Evolutionary conservation across 2,888 invertebrate species (phyloP), one percentile per base, ranked within the genome.

Genomic region (Aleiodes alternator): DNA sequence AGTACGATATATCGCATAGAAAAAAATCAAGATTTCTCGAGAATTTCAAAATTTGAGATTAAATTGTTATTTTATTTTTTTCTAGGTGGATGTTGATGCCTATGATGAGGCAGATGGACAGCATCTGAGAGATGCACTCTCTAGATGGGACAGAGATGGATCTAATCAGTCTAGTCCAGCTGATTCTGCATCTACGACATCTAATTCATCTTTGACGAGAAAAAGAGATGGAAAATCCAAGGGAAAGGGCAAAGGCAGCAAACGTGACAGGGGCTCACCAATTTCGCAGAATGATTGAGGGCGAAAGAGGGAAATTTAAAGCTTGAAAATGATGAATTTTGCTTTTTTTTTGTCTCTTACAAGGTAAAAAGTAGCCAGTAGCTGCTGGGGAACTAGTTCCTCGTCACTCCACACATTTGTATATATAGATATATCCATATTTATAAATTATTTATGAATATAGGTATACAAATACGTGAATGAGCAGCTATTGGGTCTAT

Each of bases 161-260:
- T 89, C 89, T 1, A 88, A 86, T 72, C 89, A 89, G 50, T 89
- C 89, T 0, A 89, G 89, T 72, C 89, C 89, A 0, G 89, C 89
- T 0, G 89, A 88, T 56, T 89, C 89, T 0, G 84, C 88, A 0
- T 89, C 89, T 0, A 89, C 88, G 2, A 88, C 88, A 0, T 89
- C 89, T 0, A 89, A 87, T 1, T 88, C 88, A 3, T 89, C 89
- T 0, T 79, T 85, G 38, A 86, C 85, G 43, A 80, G 87, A n/a
- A 89, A 89, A 70, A 82, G 88, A 14, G 89, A 89, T 38, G 82
- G 84, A 1, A 89, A 89, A 71, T 82, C 87, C 0, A 89, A 89
- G 78, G 88, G 86, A 12, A 89, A 89, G 70, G 88, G 86, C 2
- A 89, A 89, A 76, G 86, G 82, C 4, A 83, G 83, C 0, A 89